Evolutionary conservation across 2,113 vertebrate genomes (phyloP).

Genomic region (Ovis aries): ARS-UI_Ramb_v3.0 NC_056065.1:7575501-7576000

Average conservation of each 20-base stretch:
- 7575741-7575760: neutral
- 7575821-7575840: neutral
- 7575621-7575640: neutral
- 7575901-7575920: neutral
- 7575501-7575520: neutral
- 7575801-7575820: neutral
- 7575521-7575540: neutral
- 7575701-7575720: neutral
- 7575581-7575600: neutral
- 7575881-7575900: neutral
- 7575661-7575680: neutral
- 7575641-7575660: neutral
- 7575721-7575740: neutral
- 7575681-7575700: neutral
- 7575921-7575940: neutral
- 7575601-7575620: neutral
- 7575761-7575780: neutral
- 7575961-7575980: neutral
- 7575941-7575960: neutral
- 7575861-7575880: neutral
- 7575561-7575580: neutral
- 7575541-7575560: neutral
- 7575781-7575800: neutral
- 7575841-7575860: neutral
- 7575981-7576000: neutral